These are phyloP conservation scores for Tyto alba DNA, from an alignment of 2,113 vertebrate species.

Conservation along the genomic window DNA sequence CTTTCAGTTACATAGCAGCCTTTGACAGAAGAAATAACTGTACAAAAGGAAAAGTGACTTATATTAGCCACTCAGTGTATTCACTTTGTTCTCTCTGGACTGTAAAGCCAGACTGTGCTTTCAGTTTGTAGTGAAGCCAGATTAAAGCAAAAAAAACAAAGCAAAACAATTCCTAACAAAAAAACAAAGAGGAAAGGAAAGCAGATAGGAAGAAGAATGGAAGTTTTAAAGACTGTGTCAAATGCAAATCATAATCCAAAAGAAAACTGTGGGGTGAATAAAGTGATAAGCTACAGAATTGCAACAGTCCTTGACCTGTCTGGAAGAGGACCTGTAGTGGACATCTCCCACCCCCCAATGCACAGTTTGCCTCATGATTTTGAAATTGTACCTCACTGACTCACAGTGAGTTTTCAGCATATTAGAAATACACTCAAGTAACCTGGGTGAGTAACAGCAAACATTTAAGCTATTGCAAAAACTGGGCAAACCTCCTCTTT, in stretches of 20 bases:
- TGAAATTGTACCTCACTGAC: background rate
- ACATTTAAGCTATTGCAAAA: background rate
- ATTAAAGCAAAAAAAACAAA: background rate
- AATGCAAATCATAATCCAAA: background rate
- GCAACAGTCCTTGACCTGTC: background rate
- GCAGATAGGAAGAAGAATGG: background rate
- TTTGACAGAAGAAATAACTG: background rate
- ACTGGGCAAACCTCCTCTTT: background rate
- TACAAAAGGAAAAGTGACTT: background rate
- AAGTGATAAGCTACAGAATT: background rate
- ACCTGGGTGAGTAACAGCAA: background rate
- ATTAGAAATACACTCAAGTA: background rate
- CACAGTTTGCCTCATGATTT: background rate
- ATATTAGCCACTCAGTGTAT: background rate
- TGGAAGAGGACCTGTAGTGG: background rate
- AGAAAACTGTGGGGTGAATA: background rate
- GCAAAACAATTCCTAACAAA: background rate
- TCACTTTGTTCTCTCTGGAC: background rate
- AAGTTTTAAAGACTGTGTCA: background rate
- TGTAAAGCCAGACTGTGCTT: background rate
- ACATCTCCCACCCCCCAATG: rapidly evolving
- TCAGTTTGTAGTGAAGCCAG: background rate
- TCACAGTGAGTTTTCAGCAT: background rate
- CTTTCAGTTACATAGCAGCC: background rate
- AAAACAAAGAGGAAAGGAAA: background rate